Evolutionary conservation across 2,113 vertebrate genomes (phyloP).

Genomic region (Cyanoliseus patagonus): DNA sequence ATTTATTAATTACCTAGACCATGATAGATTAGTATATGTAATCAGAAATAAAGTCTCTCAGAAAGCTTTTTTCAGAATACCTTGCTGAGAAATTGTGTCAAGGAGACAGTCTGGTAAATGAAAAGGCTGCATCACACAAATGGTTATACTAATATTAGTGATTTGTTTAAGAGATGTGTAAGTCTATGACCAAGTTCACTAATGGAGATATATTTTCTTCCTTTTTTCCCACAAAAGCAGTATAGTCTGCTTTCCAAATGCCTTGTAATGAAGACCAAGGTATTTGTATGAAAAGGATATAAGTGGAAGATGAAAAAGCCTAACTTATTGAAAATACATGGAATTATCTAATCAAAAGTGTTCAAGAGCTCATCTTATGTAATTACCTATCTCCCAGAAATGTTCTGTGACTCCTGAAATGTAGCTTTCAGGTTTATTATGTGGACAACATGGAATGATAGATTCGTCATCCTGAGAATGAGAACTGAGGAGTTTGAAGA

Average conservation of each 20-base stretch:
- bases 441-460: neutral
- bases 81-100: neutral
- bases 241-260: neutral
- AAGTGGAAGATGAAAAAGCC: neutral
- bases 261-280: neutral
- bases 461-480: neutral
- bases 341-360: neutral
- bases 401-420: neutral
- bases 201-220: neutral
- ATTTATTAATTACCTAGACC: neutral
- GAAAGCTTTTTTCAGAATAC: neutral
- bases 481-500: neutral
- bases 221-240: neutral
- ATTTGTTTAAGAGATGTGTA: neutral
- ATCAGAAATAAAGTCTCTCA: neutral
- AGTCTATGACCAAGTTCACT: neutral
- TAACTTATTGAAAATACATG: neutral
- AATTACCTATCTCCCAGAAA: neutral
- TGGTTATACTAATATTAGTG: neutral
- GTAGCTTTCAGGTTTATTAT: neutral
- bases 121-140: neutral
- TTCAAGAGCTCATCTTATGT: neutral
- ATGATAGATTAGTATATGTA: neutral
- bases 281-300: neutral
- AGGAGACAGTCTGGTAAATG: neutral